A percentile compares a stretch with the other conserved stretches of the same genome.
phyloP scores from a whole-genome alignment of 2,888 invertebrate genomes.

The Epiblema foenella region DNA sequence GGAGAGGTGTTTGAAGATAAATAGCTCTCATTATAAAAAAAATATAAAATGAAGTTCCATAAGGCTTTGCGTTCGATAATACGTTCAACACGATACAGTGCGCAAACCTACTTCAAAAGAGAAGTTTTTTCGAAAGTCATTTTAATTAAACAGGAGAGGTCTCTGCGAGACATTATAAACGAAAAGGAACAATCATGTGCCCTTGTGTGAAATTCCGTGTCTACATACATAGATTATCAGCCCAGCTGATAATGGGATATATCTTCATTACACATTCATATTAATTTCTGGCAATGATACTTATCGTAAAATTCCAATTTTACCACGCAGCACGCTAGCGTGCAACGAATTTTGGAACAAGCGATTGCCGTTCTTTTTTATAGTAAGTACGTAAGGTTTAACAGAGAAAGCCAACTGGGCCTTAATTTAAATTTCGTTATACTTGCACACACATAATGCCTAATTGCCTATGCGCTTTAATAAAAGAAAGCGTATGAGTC shows the following conservation, averaged over 20 bases:
- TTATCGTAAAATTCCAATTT: conserved; percentile 2
- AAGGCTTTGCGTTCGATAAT: too few species aligned
- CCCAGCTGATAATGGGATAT: not conserved
- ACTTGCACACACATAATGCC: too few species aligned
- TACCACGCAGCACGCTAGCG: not conserved
- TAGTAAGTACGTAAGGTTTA: not conserved
- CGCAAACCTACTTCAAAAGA: too few species aligned
- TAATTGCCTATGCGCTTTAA: not conserved
- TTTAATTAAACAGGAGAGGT: too few species aligned
- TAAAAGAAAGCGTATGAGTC: not conserved
- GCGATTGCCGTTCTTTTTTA: conserved; percentile 24
- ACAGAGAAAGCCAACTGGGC: conserved; percentile 3
- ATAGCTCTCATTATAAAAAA: too few species aligned
- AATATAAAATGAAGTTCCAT: too few species aligned
- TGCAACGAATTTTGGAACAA: not conserved
- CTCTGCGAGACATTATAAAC: too few species aligned
- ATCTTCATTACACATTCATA: conserved; percentile 6
- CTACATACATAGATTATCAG: too few species aligned
- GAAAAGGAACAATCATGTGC: too few species aligned
- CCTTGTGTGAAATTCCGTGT: not conserved
- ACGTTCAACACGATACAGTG: too few species aligned
- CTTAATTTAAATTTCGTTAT: not conserved
- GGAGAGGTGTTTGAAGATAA: too few species aligned
- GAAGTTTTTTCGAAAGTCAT: too few species aligned
- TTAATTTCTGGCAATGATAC: not conserved